Evolutionary conservation across 2,888 invertebrate genomes (phyloP), one percentile per base, ranked within the genome.

Genomic region (Ypsolopha sequella): DNA sequence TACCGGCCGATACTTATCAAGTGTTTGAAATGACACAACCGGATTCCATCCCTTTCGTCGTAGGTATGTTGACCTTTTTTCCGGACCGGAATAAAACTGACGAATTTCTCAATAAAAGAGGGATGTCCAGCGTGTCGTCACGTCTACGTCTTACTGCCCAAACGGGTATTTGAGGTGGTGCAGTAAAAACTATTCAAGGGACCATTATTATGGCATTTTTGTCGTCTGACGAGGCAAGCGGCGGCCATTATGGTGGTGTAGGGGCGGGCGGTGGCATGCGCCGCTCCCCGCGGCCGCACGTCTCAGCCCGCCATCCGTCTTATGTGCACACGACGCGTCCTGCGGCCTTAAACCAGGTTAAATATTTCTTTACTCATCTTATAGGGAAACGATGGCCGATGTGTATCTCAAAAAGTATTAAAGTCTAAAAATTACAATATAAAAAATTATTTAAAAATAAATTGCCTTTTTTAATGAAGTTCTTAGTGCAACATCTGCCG

Each of bases 151-250:
- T 66, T 68, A 70, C 65, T 70, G 72, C n/a, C 41, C 38, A 24
- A 46, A 45, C 53, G 43, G 72, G 76, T 84, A 86, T 86, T 85
- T 82, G 82, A 84, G 82, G 76, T 81, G 84, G 69, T 81, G 77
- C 79, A 79, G 86, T 76, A 86, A 86, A 85, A 85, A 86, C 80
- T 80, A 80, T 84, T 85, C 78, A 71, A 6, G 78, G 78, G 74
- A 68, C 79, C 85, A 85, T 86, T 84, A 85, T 85, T 81, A 87
- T 87, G 80, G 87, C 87, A 87, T 87, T 87, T 87, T 87, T 87
- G 87, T 87, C 87, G 85, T 84, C 84, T 87, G 84, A 81, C 80
- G 75, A 80, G 80, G 76, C 73, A 72, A 74, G 75, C 77, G 74
- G 79, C 81, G 79, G 81, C 85, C 85, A 80, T 86, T 79, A 79